Evolutionary conservation across 2,888 invertebrate genomes (phyloP), one percentile per base, ranked within the genome.

Genomic region (Aporophyla lueneburgensis): DNA sequence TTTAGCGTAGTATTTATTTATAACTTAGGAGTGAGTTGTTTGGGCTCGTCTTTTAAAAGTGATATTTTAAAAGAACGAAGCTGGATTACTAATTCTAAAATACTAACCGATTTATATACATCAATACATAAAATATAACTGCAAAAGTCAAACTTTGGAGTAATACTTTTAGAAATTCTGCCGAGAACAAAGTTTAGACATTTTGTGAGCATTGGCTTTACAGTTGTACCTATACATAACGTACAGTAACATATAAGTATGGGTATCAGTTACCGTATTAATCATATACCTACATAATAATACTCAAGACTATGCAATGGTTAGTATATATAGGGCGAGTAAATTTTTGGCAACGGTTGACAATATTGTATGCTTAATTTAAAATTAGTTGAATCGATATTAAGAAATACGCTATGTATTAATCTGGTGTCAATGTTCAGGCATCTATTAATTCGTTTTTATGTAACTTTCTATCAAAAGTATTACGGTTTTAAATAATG

Each of bases 1-100:
- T 94, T 95, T 95, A 95, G 94, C 84, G 92, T 96, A 96, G 94
- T 94, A 96, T 96, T 96, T 96, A 96, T 96, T 96, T 94, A 93
- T 91, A 92, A 92, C 89, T 88, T 93, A 91, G 91, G 89, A 89
- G 88, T 89, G 91, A 89, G 88, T 86, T 88, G 87, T 88, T 89
- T 87, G 89, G 88, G 96, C 96, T 96, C 95, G 88, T 94, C 96
- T 95, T 95, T 96, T 95, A 95, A 96, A 96, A 95, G 90, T 89
- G 81, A 91, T 84, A 83, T 96, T 96, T 96, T 96, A 93, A 96
- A 94, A 94, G 96, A 92, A 89, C 88, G 94, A 72, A 95, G 96
- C 95, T 77, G 80, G 88, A 89, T 87, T 92, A 94, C 92, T 94
- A 94, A 94, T 92, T 91, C 77, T 87, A 84, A 91, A 89, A 86